Evolutionary conservation across 2,888 invertebrate genomes (phyloP).

Genomic region (Drosophila emarginata): DNA sequence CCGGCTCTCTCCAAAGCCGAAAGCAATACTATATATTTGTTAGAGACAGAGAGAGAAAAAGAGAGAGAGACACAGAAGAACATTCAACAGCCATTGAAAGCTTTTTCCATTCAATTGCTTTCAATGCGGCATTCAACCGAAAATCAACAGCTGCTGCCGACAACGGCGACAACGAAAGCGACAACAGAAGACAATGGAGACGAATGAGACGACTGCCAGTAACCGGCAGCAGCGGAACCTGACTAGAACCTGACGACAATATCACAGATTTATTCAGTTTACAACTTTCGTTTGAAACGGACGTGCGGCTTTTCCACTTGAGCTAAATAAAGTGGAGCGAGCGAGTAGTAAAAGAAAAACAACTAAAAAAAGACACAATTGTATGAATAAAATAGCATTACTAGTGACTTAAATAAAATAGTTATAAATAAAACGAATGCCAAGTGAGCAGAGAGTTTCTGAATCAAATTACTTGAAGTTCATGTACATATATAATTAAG

Average conservation of each 20-base stretch:
- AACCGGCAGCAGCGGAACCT: slow-evolving; percentile 47
- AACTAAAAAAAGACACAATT: neutral
- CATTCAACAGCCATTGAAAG: slow-evolving; percentile 72
- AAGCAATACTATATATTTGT: slow-evolving; percentile 2
- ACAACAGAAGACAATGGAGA: slow-evolving; percentile 13
- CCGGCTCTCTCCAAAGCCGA: slow-evolving; percentile 29
- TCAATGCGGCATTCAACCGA: slow-evolving; percentile 57
- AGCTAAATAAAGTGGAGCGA: slow-evolving; percentile 24
- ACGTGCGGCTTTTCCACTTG: slow-evolving; percentile 63
- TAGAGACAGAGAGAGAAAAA: neutral
- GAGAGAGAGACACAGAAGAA: slow-evolving; percentile 2
- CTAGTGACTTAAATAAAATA: neutral
- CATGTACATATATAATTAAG: slow-evolving; percentile 29
- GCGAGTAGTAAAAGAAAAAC: neutral
- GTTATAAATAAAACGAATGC: neutral
- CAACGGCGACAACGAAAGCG: slow-evolving; percentile 13
- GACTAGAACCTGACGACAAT: slow-evolving; percentile 54
- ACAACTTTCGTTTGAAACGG: slow-evolving; percentile 80
- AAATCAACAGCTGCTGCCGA: slow-evolving; percentile 42
- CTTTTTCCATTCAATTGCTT: slow-evolving; percentile 54
- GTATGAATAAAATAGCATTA: neutral
- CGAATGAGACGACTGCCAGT: slow-evolving; percentile 25
- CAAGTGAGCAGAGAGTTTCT: neutral
- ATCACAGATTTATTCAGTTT: slow-evolving; percentile 80
- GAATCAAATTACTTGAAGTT: slow-evolving; percentile 21